Percentiles rank a stretch among this genome's conserved stretches.
Conservation (phyloP, 2,113 vertebrate species). For the Alces alces region DNA sequence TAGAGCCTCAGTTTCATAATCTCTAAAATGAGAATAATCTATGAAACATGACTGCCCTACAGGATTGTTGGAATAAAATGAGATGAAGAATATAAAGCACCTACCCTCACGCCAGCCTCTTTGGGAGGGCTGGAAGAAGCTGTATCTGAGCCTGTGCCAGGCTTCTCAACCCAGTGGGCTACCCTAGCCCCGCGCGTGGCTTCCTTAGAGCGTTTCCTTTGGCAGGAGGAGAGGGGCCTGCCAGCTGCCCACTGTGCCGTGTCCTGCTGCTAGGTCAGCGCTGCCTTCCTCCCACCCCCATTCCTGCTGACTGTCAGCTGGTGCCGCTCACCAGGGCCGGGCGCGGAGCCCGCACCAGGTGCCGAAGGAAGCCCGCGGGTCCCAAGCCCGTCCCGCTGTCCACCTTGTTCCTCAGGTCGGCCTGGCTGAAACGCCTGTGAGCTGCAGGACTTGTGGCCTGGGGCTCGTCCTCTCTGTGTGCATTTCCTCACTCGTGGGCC, state of each 20-base stretch:
- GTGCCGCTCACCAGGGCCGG: slow-evolving; percentile 50
- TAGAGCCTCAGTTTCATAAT: neutral
- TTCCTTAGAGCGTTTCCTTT: slow-evolving; percentile 49
- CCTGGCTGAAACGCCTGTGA: neutral
- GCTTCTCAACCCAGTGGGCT: slow-evolving; percentile 2
- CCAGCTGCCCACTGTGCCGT: neutral
- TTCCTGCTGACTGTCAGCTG: slow-evolving; percentile 69
- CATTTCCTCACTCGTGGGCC: neutral
- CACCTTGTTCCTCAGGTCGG: neutral
- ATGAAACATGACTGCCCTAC: neutral
- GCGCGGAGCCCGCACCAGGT: slow-evolving; percentile 59
- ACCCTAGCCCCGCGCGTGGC: neutral
- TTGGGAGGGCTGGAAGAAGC: neutral
- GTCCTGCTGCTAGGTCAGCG: slow-evolving; percentile 42
- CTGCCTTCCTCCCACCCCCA: slow-evolving; percentile 57
- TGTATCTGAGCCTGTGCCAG: neutral
- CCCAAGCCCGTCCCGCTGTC: neutral
- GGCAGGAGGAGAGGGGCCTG: slow-evolving; percentile 45
- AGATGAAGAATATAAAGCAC: neutral
- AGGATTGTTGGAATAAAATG: neutral
- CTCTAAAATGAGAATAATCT: neutral
- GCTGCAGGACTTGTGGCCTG: neutral
- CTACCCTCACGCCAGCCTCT: neutral
- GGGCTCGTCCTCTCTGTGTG: neutral
- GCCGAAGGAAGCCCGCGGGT: neutral